Evolutionary conservation across 1,140 invertebrate genomes (phyloP).

Genomic region (Globodera rostochiensis): DNA sequence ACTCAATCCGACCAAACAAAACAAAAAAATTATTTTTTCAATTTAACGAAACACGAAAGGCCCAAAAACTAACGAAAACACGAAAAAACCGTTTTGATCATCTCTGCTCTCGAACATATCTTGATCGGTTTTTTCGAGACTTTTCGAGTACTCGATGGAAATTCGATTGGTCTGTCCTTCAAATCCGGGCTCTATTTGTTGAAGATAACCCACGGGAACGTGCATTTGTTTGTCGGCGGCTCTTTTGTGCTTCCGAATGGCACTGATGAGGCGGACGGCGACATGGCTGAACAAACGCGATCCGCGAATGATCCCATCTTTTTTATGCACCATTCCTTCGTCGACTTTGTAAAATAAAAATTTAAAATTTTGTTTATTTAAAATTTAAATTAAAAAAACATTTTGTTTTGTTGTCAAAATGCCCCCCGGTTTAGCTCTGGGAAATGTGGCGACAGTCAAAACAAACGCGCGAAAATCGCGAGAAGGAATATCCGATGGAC

Average conservation of each 20-base stretch:
- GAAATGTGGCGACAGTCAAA: constrained; percentile 32
- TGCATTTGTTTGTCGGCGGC: constrained; percentile 55
- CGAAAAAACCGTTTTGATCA: too few relatives aligned
- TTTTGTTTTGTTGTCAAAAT: not conserved
- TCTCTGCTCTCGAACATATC: too few relatives aligned
- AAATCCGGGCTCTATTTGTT: not conserved
- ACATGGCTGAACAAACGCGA: constrained; percentile 45
- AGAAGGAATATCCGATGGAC: constrained; percentile 42
- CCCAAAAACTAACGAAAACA: too few relatives aligned
- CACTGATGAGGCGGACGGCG: constrained; percentile 29
- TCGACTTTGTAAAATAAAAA: constrained; percentile 60
- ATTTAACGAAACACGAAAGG: too few relatives aligned
- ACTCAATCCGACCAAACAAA: too few relatives aligned
- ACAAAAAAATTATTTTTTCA: too few relatives aligned
- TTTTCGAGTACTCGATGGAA: too few relatives aligned
- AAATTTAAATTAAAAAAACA: not conserved
- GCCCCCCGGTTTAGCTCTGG: constrained; percentile 36
- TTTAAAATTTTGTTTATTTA: not conserved
- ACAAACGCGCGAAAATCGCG: constrained; percentile 40
- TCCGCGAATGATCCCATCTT: constrained; percentile 57
- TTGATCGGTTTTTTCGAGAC: too few relatives aligned
- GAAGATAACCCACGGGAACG: constrained; percentile 62
- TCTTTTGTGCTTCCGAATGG: not conserved
- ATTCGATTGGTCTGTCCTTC: too few relatives aligned
- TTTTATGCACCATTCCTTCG: constrained; percentile 64